Base-by-base conservation (phyloP, 2,888 invertebrate genomes). In the Charanyca ferruginea region DNA sequence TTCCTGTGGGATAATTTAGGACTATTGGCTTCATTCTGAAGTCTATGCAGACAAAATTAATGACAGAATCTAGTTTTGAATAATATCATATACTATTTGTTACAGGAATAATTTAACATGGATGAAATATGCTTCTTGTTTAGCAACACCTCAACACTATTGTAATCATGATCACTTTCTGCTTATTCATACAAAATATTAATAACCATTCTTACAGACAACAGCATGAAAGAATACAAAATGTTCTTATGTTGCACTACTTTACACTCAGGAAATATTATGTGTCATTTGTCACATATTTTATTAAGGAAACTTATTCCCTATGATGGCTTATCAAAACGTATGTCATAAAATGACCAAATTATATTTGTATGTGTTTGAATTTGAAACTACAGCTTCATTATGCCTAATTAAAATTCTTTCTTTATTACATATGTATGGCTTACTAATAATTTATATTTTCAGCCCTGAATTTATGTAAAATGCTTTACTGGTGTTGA, bases 351-450 rank as follows among this genome's bases (percentile, higher is more conserved):
- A 42, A 66, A 48, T 71, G 18, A 42, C 48, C 16, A 71, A 44
- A 38, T 71, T 35, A 44, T 44, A 71, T 38, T 71, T 59, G 35
- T 18, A 70, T 16, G 20, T 69, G n/a, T 48, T 38, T 9, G 16
- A 16, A 20, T 48, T 38, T 9, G 16, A 16, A 5, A 38, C 38
- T 4, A 66, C 1, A 0, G n/a, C 22, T 42, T n/a, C 16, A 35
- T 18, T n/a, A 9, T 18, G 9, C 11, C 9, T 48, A 48, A 70
- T 60, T 70, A 70, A 60, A 70, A 60, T 60, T 70, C 32, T 3
- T 41, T 23, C 3, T 20, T 18, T 38, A 35, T 22, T 18, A 32
- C 18, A 7, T 20, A 11, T 2, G 11, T 5, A 28, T n/a, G 28
- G 2, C 2, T 18, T 16, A 16, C 23, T 22, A 41, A 20, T 8